Evolutionary conservation across 2,113 vertebrate genomes (phyloP).

Genomic region (Limanda limanda): DNA sequence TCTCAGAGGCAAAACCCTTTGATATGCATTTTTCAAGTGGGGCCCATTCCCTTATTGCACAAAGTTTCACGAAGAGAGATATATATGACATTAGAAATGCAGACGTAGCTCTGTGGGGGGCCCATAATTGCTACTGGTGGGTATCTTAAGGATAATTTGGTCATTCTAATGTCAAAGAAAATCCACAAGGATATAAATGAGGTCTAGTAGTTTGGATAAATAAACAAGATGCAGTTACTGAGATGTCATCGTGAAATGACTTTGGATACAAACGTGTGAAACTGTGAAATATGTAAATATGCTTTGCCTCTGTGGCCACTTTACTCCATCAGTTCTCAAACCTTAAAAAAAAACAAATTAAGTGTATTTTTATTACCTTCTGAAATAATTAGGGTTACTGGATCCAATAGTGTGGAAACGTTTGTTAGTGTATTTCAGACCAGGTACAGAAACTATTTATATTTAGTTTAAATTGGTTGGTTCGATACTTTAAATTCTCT

Average conservation of each 20-base stretch:
- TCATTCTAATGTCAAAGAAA: conserved; percentile 30
- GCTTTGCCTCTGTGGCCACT: no score
- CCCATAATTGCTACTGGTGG: conserved; percentile 47
- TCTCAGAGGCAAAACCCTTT: conserved; percentile 27
- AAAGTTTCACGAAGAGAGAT: conserved; percentile 51
- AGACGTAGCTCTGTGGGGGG: conserved; percentile 30
- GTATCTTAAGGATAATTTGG: conserved; percentile 51
- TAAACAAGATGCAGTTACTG: conserved; percentile 19
- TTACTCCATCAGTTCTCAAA: no score
- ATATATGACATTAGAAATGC: conserved; percentile 48
- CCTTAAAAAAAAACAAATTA: no score
- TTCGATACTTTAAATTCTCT: no score
- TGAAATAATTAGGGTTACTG: no score
- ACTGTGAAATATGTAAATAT: not conserved
- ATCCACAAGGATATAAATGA: conserved; percentile 36
- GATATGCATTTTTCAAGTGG: conserved; percentile 33
- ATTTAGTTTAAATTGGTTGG: no score
- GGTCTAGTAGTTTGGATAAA: conserved; percentile 39
- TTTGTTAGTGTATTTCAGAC: no score
- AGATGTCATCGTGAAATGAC: not conserved
- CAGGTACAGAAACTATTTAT: no score
- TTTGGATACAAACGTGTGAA: not conserved
- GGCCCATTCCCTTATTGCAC: conserved; percentile 14
- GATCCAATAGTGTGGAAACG: no score
- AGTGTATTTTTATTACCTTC: no score